Conservation (phyloP, 2,888 invertebrate species). For the Clunio marinus region DNA sequence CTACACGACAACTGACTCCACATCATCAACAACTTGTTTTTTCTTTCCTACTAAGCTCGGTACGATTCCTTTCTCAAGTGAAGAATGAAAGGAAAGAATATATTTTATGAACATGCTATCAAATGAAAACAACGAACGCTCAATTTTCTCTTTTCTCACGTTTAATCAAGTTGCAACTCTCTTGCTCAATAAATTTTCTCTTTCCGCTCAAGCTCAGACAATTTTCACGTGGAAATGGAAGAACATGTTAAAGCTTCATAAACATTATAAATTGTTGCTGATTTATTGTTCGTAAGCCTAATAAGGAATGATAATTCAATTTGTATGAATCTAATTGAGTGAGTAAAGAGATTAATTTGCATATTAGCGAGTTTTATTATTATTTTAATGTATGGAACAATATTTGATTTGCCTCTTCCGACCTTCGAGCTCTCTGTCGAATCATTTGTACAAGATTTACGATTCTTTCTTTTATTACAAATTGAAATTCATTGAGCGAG, state of each 20-base stretch:
- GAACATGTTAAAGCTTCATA: not conserved
- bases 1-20: not conserved
- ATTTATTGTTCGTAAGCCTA: not conserved
- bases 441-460: no score
- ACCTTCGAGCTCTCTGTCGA: no score
- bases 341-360: not conserved
- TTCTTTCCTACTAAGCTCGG: not conserved
- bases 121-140: no score
- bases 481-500: no score
- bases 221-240: not conserved
- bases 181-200: not conserved
- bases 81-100: not conserved
- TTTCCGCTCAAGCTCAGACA: not conserved
- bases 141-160: no score
- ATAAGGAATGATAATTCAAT: slow-evolving; percentile 4
- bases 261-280: not conserved
- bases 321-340: slow-evolving; percentile 6
- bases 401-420: not conserved
- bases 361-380: no score
- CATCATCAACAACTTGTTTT: slow-evolving; percentile 10
- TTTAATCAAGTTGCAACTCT: no score
- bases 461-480: no score
- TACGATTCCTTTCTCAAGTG: not conserved
- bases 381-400: no score
- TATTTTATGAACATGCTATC: not conserved